Base-by-base conservation (phyloP, 2,113 vertebrate genomes). In the Ceyx cyanopectus region DNA sequence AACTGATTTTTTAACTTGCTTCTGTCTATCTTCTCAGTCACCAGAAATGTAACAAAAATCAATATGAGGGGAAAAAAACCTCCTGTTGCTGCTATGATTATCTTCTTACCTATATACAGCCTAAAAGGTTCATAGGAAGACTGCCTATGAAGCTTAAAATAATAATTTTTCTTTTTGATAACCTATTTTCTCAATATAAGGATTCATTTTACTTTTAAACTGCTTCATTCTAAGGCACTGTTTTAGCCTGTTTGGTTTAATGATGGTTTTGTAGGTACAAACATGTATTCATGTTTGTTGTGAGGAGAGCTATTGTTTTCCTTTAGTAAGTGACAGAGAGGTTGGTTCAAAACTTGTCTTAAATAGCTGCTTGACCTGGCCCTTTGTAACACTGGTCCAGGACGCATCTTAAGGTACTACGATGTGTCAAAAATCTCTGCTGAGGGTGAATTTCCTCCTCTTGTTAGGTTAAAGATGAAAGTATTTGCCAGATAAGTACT, bases 41-140 rank as follows among this genome's bases (percentile, higher is more conserved):
- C 74, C 43, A 45, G 43, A 45, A 45, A 90, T 58, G 72, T 90
- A 94, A 87, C 53, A 96, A 79, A 93, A 96, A 96, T 94, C 85
- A 91, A 81, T 82, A 69, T 1, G 3, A 34, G 34, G 40, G 1
- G 76, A 67, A 60, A 72, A 78, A 45, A 3, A 37, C 37, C 37
- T 67, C 19, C 89, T 81, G 32, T 88, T 90, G 30, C 41, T 14
- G 3, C 57, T 91, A 20, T 69, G 73, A 87, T 92, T 96, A 95
- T 92, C 61, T 75, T 70, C 65, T 89, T 89, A 77, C 67, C 70
- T 86, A 78, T 10, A 81, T 46, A 50, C 11, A 83, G 22, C 11
- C 48, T 76, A 79, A 84, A 75, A 93, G 4, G 2, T 87, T 78
- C 26, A 26, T 48, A 66, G 32, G 23, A 94, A 89, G 53, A 78